Evolutionary conservation across 1,140 invertebrate species (phyloP).

Genomic region (Acromyrmex heyeri): DNA sequence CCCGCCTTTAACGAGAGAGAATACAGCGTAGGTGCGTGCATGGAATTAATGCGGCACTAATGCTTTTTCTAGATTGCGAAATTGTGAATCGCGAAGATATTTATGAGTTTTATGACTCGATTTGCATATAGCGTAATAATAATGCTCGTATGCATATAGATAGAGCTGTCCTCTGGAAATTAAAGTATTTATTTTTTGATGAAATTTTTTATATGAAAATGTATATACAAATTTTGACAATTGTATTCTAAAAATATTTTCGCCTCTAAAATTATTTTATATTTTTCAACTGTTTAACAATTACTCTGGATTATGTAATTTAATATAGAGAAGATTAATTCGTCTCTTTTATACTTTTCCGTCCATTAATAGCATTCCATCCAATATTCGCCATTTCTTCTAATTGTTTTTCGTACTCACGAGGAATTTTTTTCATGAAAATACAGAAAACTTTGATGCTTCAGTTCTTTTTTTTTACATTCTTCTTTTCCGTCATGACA

Average conservation of each 20-base stretch:
- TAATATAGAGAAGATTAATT: not conserved
- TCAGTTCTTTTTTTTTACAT: not conserved
- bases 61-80: slow-evolving; percentile 50
- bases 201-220: slow-evolving; percentile 4
- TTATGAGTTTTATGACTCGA: slow-evolving; percentile 34
- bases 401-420: not conserved
- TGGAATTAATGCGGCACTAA: slow-evolving; percentile 45
- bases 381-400: not conserved
- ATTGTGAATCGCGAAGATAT: slow-evolving; percentile 41
- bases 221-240: not conserved
- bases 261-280: not conserved
- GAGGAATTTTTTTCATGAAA: not conserved
- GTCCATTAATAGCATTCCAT: not conserved
- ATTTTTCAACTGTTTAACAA: not conserved
- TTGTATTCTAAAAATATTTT: not conserved
- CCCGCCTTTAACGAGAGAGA: slow-evolving; percentile 39
- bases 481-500: not conserved
- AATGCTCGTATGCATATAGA: slow-evolving; percentile 5
- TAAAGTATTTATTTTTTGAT: not conserved
- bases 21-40: slow-evolving; percentile 23
- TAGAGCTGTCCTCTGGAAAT: slow-evolving; percentile 8
- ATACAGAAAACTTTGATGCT: not conserved
- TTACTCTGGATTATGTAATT: not conserved
- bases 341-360: not conserved
- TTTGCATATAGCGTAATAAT: slow-evolving; percentile 49